Evolutionary conservation across 2,797 vertebrate genomes (phyloP), one percentile per base, ranked within the genome.

Genomic region (Jordanella pulchra): DNA sequence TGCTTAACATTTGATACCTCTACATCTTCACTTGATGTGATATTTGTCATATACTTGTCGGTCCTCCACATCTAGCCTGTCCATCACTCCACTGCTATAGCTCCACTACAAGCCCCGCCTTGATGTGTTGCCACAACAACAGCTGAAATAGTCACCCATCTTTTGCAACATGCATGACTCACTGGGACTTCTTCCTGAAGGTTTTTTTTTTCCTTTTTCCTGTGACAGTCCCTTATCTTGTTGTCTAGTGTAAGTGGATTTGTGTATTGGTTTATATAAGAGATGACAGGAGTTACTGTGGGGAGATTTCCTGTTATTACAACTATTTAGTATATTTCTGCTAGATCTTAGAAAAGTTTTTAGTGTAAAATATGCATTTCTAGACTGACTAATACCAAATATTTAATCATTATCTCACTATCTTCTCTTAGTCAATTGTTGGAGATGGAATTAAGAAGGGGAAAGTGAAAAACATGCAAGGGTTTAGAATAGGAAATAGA

Each of bases 231-330:
- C 79, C 72, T 63, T 85, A 84, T 90, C 82, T 80, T 58, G 63
- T 17, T 12, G 83, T 81, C 81, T 72, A 13, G 66, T 53, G 25
- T 88, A 87, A 86, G 78, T 87, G 71, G 75, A 88, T 90, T 87
- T 87, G 73, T 74, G 72, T 80, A 76, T 72, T 42, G 80, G 32
- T 65, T 78, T 73, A 72, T 68, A 67, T 80, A 75, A 84, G 42
- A 42, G 66, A 80, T 42, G 69, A 76, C 10, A 61, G 54, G 67
- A 69, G 63, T 75, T 51, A 32, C 71, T 44, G 55, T 30, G 61
- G 78, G 44, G 73, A 83, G 50, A 54, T 73, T 79, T 73, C 64
- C 81, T 85, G 71, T 71, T 54, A 67, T 50, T 44, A 48, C 23
- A 44, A 54, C 3, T 45, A 58, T 58, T 32, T 60, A 4, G 3